Base-by-base conservation (phyloP, 2,113 vertebrate genomes). In the Arvicanthis niloticus region DNA sequence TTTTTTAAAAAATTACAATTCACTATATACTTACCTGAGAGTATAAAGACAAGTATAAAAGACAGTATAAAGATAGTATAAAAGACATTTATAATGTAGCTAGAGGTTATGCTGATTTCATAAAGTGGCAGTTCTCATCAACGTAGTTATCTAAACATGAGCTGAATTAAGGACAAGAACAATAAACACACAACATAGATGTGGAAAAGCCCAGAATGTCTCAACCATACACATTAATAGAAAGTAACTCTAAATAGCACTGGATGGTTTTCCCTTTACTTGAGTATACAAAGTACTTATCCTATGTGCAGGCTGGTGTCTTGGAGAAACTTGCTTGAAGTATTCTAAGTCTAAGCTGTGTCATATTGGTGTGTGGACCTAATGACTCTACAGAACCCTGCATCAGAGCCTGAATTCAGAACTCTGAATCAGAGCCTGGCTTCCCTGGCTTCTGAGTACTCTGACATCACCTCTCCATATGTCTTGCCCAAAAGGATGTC, bases 1-100 rank as follows among this genome's bases (percentile, higher is more conserved):
- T 95, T 95, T 45, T 45, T 90, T 29, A 40, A 82, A 93, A 91
- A 58, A 42, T 37, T 1, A 77, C 51, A 95, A 34, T 67, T 93
- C 58, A 77, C 53, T 56, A 56, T 56, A 56, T 29, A n/a, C 34
- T 53, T 81, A 58, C 19, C 78, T 81, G 5, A 24, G 5, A 10
- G 1, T n/a, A 58, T 58, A 82, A 56, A 51, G 34, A 22, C 31
- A 56, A 56, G 34, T 26, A 78, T n/a, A n/a, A n/a, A n/a, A n/a
- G n/a, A n/a, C n/a, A n/a, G n/a, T n/a, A n/a, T n/a, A n/a, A n/a
- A n/a, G n/a, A n/a, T n/a, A n/a, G n/a, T n/a, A n/a, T n/a, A n/a
- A n/a, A n/a, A n/a, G n/a, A n/a, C n/a, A n/a, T 40, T 81, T 82
- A 58, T 1, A 40, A 82, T 53, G 31, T 12, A 53, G 77, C 34